Evolutionary conservation across 2,888 invertebrate species (phyloP), one percentile per base, ranked within the genome.

Genomic region (Chrysotoxum bicinctum): DNA sequence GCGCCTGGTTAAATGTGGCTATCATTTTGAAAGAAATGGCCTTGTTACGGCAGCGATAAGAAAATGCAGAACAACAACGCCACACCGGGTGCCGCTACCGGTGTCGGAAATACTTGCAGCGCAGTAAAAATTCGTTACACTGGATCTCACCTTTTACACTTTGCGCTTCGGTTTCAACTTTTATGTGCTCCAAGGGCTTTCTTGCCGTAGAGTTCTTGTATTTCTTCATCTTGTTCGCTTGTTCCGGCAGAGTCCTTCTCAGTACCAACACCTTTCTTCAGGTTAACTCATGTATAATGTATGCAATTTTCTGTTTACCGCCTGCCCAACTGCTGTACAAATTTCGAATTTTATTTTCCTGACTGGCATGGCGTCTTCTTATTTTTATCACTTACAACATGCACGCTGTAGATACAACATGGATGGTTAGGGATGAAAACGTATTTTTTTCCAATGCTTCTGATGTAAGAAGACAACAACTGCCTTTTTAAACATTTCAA

Each of bases 261-360:
- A 62, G 43, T 37, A 72, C 58, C 64, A 58, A 37, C 58, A 73
- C 75, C 85, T 69, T 80, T 85, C 76, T 80, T 85, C 76, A 72
- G 76, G 85, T 72, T 81, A 73, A 85, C 81, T 85, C 85, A 85
- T 85, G 85, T 81, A 85, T 85, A 85, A 85, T 85, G 85, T 85
- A 85, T 85, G 85, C 85, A 85, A 85, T 85, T 85, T 85, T 85
- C 85, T 85, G 81, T 85, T 85, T 81, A 85, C 84, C 80, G 72
- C 80, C 84, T 70, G 72, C 81, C 76, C 81, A 81, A 85, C 76
- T 81, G 81, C 76, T 85, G 76, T 85, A 85, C 81, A 85, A 85
- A 85, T 85, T 85, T 80, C 69, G 30, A 81, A 85, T 85, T 85
- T 85, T 81, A 85, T 85, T 85, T 85, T 73, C 72, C 62, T 72